Evolutionary conservation across 2,113 vertebrate species (phyloP).

Genomic region (Tetrao urogallus): DNA sequence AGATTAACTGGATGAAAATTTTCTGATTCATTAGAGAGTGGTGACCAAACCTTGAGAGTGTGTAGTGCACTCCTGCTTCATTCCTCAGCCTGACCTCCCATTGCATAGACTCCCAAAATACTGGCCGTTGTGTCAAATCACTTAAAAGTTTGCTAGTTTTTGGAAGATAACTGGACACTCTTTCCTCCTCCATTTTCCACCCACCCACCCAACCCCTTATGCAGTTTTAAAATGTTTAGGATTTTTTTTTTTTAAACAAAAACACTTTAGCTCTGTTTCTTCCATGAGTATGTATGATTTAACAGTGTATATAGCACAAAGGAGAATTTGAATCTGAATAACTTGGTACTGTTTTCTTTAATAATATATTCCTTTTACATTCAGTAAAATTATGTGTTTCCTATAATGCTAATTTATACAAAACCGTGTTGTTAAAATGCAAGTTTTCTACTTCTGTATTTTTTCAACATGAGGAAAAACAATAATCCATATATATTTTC

Average conservation of each 20-base stretch:
- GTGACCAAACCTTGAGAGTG: not conserved
- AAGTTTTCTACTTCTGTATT: not conserved
- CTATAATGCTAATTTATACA: not conserved
- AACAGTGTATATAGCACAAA: not conserved
- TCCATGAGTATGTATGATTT: fast-evolving
- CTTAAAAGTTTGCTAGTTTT: not conserved
- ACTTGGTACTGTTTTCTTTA: not conserved
- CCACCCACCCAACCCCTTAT: not conserved
- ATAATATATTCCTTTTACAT: not conserved
- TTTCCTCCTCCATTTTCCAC: not conserved
- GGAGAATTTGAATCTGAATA: not conserved
- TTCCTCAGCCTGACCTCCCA: not conserved
- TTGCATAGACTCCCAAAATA: not conserved
- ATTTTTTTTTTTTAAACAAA: not conserved
- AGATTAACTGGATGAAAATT: not conserved
- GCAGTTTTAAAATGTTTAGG: not conserved
- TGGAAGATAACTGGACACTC: not conserved
- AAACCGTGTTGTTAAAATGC: not conserved
- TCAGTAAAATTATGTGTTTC: not conserved
- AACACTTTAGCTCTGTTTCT: not conserved
- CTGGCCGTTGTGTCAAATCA: not conserved
- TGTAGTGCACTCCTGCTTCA: not conserved
- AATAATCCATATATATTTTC: not conserved
- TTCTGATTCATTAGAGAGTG: not conserved
- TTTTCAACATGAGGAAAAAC: not conserved